These are phyloP conservation scores for Xylota sylvarum DNA, from an alignment of 2,888 invertebrate species.

Conservation along the genomic window DNA sequence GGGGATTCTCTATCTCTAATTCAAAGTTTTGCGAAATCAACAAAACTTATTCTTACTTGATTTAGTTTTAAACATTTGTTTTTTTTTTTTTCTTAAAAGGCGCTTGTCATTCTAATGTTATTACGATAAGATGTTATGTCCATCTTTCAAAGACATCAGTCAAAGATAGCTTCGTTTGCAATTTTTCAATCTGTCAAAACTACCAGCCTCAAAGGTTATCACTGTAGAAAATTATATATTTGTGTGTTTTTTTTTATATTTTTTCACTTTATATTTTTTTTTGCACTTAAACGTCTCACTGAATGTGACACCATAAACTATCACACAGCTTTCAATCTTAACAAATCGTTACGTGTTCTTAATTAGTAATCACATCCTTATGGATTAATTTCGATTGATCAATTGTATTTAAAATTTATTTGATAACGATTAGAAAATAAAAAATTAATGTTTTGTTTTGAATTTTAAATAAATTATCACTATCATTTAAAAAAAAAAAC, in stretches of 20 bases:
- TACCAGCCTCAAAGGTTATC: conserved; percentile 42
- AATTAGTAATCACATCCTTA: conserved; percentile 42
- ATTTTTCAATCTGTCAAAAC: conserved; percentile 3
- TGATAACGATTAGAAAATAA: neutral
- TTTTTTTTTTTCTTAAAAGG: neutral
- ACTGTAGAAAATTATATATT: conserved; percentile 6
- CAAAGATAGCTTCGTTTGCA: neutral
- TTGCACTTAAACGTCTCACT: conserved; percentile 28
- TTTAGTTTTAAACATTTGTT: neutral
- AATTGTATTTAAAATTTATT: neutral
- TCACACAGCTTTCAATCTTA: conserved; percentile 16
- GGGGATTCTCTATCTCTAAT: neutral
- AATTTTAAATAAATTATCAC: conserved; percentile 6
- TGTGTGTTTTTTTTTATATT: conserved; percentile 4
- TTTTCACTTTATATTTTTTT: conserved; percentile 1
- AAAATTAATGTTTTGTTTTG: conserved; percentile 16
- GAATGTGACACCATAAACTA: conserved; percentile 12
- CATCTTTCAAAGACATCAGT: neutral
- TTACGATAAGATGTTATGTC: neutral
- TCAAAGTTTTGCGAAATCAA: neutral
- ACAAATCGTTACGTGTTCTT: conserved; percentile 54
- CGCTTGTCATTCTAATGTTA: neutral
- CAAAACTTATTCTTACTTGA: neutral
- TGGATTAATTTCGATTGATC: neutral
- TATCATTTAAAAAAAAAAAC: neutral